phyloP scores from a whole-genome alignment of 23 tunicate species.

The Halocynthia aurantium region DNA sequence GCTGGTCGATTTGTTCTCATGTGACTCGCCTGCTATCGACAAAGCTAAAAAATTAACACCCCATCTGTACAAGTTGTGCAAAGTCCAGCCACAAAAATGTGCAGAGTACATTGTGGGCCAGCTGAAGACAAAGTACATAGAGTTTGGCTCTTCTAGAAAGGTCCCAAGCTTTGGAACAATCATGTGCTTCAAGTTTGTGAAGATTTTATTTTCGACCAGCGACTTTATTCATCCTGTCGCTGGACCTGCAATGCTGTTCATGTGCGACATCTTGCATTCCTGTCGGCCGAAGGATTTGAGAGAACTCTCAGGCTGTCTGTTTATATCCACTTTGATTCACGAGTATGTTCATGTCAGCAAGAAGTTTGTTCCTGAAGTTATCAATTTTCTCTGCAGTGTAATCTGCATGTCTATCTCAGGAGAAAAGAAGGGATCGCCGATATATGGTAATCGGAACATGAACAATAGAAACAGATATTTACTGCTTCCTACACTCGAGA shows the following conservation, averaged over 20 bases:
- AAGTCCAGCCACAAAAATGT: constrained; percentile 37
- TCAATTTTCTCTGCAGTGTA: constrained; percentile 48
- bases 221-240: constrained; percentile 69
- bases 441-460: no score
- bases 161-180: constrained; percentile 43
- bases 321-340: constrained; percentile 43
- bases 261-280: constrained; percentile 40
- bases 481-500: not conserved
- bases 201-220: constrained; percentile 71
- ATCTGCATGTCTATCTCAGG: constrained; percentile 28
- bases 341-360: constrained; percentile 75
- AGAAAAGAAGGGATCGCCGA: no score
- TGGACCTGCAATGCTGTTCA: constrained; percentile 67
- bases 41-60: no score
- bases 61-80: constrained; percentile 57
- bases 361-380: constrained; percentile 67
- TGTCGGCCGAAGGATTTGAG: constrained; percentile 34
- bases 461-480: no score
- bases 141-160: constrained; percentile 16
- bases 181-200: constrained; percentile 75
- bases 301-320: constrained; percentile 60
- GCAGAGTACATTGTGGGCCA: constrained; percentile 38
- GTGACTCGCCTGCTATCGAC: not conserved
- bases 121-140: constrained; percentile 36
- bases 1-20: not conserved